Base-by-base conservation (phyloP, 2,888 invertebrate genomes). In the Plusia festucae region DNA sequence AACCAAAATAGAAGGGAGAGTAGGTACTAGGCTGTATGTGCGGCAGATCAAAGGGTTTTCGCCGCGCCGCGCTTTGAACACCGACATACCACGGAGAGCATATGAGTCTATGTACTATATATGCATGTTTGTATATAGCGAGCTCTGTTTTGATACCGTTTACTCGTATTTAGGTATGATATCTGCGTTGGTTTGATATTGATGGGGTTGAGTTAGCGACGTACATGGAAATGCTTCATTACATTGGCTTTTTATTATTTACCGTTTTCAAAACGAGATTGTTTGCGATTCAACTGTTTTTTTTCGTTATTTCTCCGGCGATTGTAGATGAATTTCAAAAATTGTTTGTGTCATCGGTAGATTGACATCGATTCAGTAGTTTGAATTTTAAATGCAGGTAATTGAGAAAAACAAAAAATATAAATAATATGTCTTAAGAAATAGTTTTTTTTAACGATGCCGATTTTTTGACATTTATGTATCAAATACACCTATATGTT, bases 1-100 rank as follows among this genome's bases (percentile, higher is more conserved):
- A 83, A 89, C 89, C 87, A 79, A 91, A 92, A 91, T 91, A 91
- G 90, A 90, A 90, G 87, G 90, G 90, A 84, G 30, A 84, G 82
- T 84, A 82, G 78, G 79, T 79, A 76, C 82, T 64, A 78, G 81
- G 70, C 71, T 79, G 83, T 87, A 87, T 83, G 79, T 85, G 71
- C 54, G 81, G 79, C 76, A 91, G 87, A 91, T 92, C 92, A 92
- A 92, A 92, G 92, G 91, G 90, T 81, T 78, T 32, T 74, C 73
- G 78, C 82, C 76, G 72, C 83, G 80, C 64, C 78, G 76, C 84
- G 87, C 90, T 91, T 91, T 92, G 91, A 89, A 86, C 85, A 83
- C 88, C 89, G 87, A 76, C 86, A 82, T 82, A 70, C 82, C 81
- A 67, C 63, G 73, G 73, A 61, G 61, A 60, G 73, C 77, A 79